A percentile compares a stretch with the other conserved stretches of the same genome.
Evolutionary conservation across 2,113 vertebrate species (phyloP).

Genomic region (Loxodonta africana): DNA sequence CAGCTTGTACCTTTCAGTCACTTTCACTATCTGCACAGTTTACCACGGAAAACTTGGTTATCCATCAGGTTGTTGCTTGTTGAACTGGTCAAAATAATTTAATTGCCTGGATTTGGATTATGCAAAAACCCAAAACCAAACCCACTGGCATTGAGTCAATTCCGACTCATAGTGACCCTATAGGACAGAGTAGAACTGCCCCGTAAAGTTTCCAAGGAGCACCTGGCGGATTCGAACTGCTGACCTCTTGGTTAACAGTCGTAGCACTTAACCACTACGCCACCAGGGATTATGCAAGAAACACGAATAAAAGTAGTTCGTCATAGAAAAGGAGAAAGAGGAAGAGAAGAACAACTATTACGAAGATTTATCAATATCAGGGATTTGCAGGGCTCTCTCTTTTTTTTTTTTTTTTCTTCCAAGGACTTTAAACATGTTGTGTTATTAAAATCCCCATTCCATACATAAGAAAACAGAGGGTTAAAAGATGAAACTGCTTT

Average conservation of each 20-base stretch:
- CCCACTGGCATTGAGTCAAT: too few species aligned
- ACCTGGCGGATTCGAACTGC: too few species aligned
- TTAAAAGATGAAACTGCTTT: neutral
- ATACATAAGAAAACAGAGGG: neutral
- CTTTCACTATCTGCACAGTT: neutral
- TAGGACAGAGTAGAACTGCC: too few species aligned
- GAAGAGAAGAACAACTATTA: neutral
- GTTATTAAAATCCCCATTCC: neutral
- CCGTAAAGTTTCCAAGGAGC: too few species aligned
- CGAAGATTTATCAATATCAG: neutral
- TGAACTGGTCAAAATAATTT: constrained; percentile 6
- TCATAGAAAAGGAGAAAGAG: neutral
- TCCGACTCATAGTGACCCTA: too few species aligned
- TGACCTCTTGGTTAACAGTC: too few species aligned
- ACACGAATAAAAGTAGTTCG: neutral
- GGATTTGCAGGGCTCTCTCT: neutral
- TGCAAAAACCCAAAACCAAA: neutral
- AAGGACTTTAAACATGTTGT: neutral
- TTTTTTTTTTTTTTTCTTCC: neutral
- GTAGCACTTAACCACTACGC: too few species aligned
- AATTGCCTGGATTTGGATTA: constrained; percentile 32
- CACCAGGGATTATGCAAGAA: neutral
- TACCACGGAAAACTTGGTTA: neutral
- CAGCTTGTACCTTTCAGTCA: neutral
- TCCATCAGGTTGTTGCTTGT: neutral